Percentiles rank a stretch among this genome's conserved stretches.
Conservation (phyloP, 2,888 invertebrate genomes). For the Griposia aprilina region DNA sequence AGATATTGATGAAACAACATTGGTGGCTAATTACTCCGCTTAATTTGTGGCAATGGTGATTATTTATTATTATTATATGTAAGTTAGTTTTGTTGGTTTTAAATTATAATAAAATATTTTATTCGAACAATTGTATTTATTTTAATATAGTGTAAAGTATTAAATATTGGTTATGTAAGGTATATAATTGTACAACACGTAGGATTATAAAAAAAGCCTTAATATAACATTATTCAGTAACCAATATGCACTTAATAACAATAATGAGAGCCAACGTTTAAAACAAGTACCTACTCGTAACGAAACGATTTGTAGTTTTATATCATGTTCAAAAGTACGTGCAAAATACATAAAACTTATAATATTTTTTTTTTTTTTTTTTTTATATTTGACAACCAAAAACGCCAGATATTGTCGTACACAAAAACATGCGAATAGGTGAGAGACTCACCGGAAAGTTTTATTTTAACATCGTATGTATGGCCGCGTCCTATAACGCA, state of each 20-base stretch:
- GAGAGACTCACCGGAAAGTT: constrained; percentile 1
- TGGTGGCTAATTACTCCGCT: constrained; percentile 72
- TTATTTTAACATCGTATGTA: constrained; percentile 10
- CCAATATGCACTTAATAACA: constrained; percentile 41
- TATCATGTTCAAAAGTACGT: constrained; percentile 10
- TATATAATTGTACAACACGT: constrained; percentile 47
- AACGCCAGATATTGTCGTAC: background rate
- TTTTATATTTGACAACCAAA: background rate
- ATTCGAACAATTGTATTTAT: constrained; percentile 54
- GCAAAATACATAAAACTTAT: background rate
- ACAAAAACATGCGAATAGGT: background rate
- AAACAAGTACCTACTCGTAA: constrained; percentile 18
- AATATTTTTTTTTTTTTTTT: background rate
- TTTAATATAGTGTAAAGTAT: constrained; percentile 44
- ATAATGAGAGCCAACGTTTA: constrained; percentile 29
- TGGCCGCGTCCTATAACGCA: constrained; percentile 1
- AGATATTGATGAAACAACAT: constrained; percentile 64
- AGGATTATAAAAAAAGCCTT: constrained; percentile 47
- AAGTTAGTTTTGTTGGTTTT: constrained; percentile 18
- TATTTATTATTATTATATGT: constrained; percentile 21
- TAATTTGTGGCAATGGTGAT: constrained; percentile 41
- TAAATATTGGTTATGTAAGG: constrained; percentile 43
- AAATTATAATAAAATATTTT: constrained; percentile 51
- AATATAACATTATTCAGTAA: constrained; percentile 35
- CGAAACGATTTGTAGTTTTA: background rate